A percentile compares a stretch with the other conserved stretches of the same genome.
phyloP scores from a whole-genome alignment of 2,113 vertebrate genomes.

The Girardinichthys multiradiatus region DNA sequence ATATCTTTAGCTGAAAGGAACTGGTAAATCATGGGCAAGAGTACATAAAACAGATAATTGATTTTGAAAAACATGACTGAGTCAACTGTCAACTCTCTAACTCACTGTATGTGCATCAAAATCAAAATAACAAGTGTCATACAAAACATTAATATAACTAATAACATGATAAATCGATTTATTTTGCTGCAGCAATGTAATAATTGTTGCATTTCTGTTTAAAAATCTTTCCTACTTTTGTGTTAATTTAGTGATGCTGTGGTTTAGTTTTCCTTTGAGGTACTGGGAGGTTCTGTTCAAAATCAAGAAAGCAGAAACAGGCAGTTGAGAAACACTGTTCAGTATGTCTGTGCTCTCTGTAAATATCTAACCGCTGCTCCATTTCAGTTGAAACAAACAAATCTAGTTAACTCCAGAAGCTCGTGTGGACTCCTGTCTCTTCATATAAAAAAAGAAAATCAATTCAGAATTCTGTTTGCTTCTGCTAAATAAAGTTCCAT shows the following conservation, averaged over 20 bases:
- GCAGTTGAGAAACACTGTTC: neutral
- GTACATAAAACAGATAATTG: too few relatives aligned
- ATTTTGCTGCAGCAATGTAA: too few relatives aligned
- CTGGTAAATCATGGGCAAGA: too few relatives aligned
- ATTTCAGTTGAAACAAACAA: constrained; percentile 67
- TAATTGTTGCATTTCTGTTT: too few relatives aligned
- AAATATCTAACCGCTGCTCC: constrained; percentile 53
- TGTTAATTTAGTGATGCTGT: neutral
- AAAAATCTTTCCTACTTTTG: too few relatives aligned
- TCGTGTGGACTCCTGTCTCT: constrained; percentile 43
- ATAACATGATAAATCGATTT: too few relatives aligned
- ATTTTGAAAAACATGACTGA: too few relatives aligned
- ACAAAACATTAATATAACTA: too few relatives aligned
- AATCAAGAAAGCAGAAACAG: neutral
- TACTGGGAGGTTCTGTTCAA: neutral
- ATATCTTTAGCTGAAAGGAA: too few relatives aligned
- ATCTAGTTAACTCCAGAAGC: constrained; percentile 57
- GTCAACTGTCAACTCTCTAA: too few relatives aligned
- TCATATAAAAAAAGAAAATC: constrained; percentile 44
- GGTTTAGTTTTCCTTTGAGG: neutral
- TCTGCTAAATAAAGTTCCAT: constrained; percentile 74
- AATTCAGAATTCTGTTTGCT: constrained; percentile 69
- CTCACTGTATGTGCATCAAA: too few relatives aligned
- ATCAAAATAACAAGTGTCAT: too few relatives aligned
- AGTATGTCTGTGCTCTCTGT: constrained; percentile 17